Evolutionary conservation across 1,140 invertebrate species (phyloP).

Genomic region (Euglossa dilemma): DNA sequence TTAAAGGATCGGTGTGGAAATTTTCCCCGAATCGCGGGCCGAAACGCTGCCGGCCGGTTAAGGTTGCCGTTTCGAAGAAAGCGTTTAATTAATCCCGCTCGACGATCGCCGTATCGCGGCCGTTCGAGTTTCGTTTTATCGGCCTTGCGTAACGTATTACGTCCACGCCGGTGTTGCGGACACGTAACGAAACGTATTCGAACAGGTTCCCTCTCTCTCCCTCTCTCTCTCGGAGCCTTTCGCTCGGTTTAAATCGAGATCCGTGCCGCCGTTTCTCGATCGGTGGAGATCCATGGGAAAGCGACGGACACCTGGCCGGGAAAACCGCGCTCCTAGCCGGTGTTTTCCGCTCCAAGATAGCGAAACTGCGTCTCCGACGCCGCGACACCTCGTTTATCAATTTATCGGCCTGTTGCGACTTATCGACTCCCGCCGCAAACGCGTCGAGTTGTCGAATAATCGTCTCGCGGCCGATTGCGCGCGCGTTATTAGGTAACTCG

Average conservation of each 20-base stretch:
- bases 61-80: slow-evolving; percentile 38
- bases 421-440: too few species aligned
- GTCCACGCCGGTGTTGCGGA: neutral
- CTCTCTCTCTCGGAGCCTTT: slow-evolving; percentile 33
- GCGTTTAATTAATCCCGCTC: slow-evolving; percentile 44
- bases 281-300: neutral
- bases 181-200: slow-evolving; percentile 49
- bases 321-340: too few species aligned
- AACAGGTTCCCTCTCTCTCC: slow-evolving; percentile 36
- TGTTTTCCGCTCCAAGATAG: too few species aligned
- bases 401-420: too few species aligned
- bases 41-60: neutral
- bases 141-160: slow-evolving; percentile 56
- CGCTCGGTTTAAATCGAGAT: slow-evolving; percentile 30
- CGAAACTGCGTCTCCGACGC: too few species aligned
- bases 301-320: neutral
- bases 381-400: too few species aligned
- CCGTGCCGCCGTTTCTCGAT: neutral
- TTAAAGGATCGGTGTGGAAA: neutral
- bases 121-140: slow-evolving; percentile 48
- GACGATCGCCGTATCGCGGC: slow-evolving; percentile 16
- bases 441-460: too few species aligned
- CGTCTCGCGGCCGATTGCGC: too few species aligned
- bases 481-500: too few species aligned
- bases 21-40: neutral